Conservation (phyloP, 2,113 vertebrate genomes). For the Sceloporus undulatus region DNA sequence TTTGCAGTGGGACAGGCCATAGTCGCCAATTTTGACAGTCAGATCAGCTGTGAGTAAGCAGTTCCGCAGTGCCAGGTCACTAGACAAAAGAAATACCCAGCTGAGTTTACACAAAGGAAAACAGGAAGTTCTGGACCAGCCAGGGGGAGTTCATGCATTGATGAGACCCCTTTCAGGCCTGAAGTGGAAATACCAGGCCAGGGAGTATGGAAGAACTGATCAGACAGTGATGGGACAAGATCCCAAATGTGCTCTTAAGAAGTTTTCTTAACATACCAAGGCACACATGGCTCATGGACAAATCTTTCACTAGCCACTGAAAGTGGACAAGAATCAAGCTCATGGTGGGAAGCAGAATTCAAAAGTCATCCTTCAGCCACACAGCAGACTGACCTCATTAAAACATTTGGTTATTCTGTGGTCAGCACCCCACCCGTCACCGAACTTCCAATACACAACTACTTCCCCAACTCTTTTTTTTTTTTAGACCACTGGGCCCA, state of each 20-base stretch:
- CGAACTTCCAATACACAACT: neutral
- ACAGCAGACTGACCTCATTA: neutral
- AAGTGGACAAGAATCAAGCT: neutral
- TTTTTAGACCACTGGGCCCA: neutral
- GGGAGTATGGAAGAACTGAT: constrained; percentile 1
- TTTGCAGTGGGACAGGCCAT: constrained; percentile 92
- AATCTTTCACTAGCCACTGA: neutral
- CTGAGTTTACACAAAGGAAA: constrained; percentile 3
- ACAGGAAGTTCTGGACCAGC: neutral
- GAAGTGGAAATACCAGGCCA: neutral
- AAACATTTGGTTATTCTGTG: neutral
- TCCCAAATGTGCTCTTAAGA: neutral
- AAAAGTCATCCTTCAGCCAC: neutral
- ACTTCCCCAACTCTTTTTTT: neutral
- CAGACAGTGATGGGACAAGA: neutral
- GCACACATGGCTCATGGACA: neutral
- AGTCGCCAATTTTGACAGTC: constrained; percentile 96
- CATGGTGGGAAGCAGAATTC: no score
- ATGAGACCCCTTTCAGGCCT: neutral
- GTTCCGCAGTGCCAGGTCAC: constrained; percentile 95
- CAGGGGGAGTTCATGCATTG: accelerated
- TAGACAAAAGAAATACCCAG: constrained; percentile 69
- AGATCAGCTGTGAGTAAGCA: constrained; percentile 91
- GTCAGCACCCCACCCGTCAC: no score
- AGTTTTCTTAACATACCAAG: neutral